Conservation (phyloP, 2,888 invertebrate genomes). For the Myopa tessellatipennis region DNA sequence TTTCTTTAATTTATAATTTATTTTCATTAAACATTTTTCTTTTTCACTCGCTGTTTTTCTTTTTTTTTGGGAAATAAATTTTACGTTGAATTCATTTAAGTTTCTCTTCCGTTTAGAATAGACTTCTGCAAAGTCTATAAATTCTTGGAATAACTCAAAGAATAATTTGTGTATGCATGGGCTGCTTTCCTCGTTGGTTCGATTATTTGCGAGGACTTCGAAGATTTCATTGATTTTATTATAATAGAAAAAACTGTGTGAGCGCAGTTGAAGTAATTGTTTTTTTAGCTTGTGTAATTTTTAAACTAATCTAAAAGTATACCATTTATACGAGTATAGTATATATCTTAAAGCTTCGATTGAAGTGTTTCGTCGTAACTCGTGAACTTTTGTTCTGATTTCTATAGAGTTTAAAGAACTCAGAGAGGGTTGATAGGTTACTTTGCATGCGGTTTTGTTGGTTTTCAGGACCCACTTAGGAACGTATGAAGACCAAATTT, state of each 20-base stretch:
- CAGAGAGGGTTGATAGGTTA: too few relatives aligned
- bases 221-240: constrained; percentile 21
- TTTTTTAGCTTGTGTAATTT: background rate
- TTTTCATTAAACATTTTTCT: background rate
- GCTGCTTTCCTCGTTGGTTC: background rate
- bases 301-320: background rate
- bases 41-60: background rate
- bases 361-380: too few relatives aligned
- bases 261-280: background rate
- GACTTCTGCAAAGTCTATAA: background rate
- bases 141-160: background rate
- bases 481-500: too few relatives aligned
- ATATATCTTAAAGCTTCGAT: background rate
- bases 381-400: too few relatives aligned
- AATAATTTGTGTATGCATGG: constrained; percentile 28
- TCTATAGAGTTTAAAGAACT: too few relatives aligned
- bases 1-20: background rate
- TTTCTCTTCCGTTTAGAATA: background rate
- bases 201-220: background rate
- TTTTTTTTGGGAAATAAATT: background rate
- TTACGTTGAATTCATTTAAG: background rate
- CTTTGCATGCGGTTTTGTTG: too few relatives aligned
- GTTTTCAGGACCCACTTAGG: too few relatives aligned
- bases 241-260: background rate
- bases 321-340: background rate